Evolutionary conservation across 2,113 vertebrate species (phyloP).

Genomic region (Scytalopus superciliaris): DNA sequence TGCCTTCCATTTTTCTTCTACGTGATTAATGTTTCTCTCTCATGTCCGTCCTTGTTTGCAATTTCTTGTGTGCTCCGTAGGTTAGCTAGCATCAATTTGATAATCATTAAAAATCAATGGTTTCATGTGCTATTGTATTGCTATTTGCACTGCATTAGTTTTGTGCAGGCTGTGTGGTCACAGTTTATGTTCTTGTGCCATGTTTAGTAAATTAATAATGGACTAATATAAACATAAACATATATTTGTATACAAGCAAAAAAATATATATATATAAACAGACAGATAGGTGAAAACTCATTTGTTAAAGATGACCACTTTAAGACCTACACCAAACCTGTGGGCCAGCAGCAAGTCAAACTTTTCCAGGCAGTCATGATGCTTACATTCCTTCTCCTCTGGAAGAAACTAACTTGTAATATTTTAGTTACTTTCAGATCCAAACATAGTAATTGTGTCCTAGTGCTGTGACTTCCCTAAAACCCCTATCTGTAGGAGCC

Average conservation of each 20-base stretch:
- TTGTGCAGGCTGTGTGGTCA: background rate
- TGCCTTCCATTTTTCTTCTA: background rate
- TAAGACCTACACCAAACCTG: background rate
- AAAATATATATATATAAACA: background rate
- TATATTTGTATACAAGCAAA: too few species aligned
- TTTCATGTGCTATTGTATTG: background rate
- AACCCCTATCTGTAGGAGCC: accelerated
- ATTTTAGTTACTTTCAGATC: background rate
- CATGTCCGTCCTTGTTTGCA: background rate
- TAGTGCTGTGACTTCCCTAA: background rate
- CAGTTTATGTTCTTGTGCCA: background rate
- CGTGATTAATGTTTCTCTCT: background rate
- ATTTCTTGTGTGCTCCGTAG: background rate
- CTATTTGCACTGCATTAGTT: background rate
- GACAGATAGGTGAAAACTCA: background rate
- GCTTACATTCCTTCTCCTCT: background rate
- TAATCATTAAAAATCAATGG: background rate
- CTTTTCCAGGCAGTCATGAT: background rate
- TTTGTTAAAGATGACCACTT: background rate
- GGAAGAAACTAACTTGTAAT: background rate
- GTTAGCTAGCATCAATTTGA: background rate
- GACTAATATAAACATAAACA: background rate
- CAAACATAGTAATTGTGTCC: background rate
- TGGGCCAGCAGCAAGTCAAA: background rate
- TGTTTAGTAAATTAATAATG: background rate